phyloP scores from a whole-genome alignment of 2,113 vertebrate species.

The Cochlearius cochlearius region DNA sequence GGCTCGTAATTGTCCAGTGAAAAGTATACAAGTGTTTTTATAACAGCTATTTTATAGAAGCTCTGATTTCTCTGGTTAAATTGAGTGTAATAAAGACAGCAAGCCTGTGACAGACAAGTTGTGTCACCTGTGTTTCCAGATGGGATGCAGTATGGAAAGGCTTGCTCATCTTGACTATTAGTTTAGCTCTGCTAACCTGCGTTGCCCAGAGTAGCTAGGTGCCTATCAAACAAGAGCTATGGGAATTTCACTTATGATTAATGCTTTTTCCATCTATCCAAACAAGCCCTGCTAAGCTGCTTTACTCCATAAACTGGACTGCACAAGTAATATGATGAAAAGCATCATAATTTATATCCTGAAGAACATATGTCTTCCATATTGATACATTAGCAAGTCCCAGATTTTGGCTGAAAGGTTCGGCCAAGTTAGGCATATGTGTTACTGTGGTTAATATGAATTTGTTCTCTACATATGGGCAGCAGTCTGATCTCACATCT shows the following conservation, averaged over 20 bases:
- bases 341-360: constrained; percentile 49
- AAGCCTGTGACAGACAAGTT: background rate
- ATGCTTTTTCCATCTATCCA: constrained; percentile 6
- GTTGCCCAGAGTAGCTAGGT: background rate
- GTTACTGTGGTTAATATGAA: constrained; percentile 60
- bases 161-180: constrained; percentile 8
- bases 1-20: constrained; percentile 3
- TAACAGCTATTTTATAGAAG: background rate
- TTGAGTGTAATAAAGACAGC: constrained; percentile 22
- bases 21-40: background rate
- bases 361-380: constrained; percentile 67
- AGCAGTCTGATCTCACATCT: constrained; percentile 46
- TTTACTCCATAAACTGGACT: constrained; percentile 50
- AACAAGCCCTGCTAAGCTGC: background rate
- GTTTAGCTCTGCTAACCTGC: background rate
- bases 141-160: background rate
- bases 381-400: constrained; percentile 21
- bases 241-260: constrained; percentile 20
- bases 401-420: constrained; percentile 44
- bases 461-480: constrained; percentile 67
- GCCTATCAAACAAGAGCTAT: background rate
- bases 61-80: constrained; percentile 4
- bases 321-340: constrained; percentile 55
- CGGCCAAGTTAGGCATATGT: constrained; percentile 39
- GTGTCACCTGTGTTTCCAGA: constrained; percentile 42